Percentiles rank a stretch among this genome's conserved stretches.
These are phyloP conservation scores for Scaptomyza hsui DNA, from an alignment of 1,140 invertebrate species.

Conservation along the genomic window DNA sequence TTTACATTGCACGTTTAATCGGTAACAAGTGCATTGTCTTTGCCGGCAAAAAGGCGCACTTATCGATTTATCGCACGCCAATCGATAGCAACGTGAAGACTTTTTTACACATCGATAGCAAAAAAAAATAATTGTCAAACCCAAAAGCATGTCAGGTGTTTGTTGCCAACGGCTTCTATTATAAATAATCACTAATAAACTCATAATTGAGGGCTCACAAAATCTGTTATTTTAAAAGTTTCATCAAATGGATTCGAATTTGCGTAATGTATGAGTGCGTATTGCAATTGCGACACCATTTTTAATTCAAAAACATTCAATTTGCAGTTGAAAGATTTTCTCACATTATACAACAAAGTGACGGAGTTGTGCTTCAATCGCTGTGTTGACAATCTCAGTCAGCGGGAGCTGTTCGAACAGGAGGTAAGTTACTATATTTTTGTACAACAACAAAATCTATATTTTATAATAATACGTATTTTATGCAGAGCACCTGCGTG, in stretches of 20 bases:
- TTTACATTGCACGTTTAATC: neutral
- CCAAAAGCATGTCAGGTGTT: conserved; percentile 13
- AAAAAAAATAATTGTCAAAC: conserved; percentile 37
- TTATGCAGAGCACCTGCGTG: conserved; percentile 87
- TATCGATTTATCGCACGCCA: neutral
- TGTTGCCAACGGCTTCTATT: neutral
- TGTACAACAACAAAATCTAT: neutral
- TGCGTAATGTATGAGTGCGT: conserved; percentile 59
- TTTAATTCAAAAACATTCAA: conserved; percentile 10
- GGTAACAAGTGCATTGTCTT: neutral
- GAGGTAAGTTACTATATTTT: conserved; percentile 85
- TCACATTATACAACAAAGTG: conserved; percentile 93
- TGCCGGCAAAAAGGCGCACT: neutral
- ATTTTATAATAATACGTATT: neutral
- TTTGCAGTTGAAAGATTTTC: conserved; percentile 91
- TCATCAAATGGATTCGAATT: conserved; percentile 63
- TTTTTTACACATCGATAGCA: no score
- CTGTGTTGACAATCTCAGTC: conserved; percentile 93
- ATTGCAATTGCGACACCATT: neutral
- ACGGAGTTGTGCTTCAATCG: conserved; percentile 93
- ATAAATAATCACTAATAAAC: conserved; percentile 22
- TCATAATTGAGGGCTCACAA: conserved; percentile 8
- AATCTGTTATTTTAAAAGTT: neutral
- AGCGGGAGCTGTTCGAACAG: conserved; percentile 88
- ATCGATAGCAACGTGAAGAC: no score